Evolutionary conservation across 1,140 invertebrate species (phyloP).

Genomic region (Phymorhynchus buccinoides): DNA sequence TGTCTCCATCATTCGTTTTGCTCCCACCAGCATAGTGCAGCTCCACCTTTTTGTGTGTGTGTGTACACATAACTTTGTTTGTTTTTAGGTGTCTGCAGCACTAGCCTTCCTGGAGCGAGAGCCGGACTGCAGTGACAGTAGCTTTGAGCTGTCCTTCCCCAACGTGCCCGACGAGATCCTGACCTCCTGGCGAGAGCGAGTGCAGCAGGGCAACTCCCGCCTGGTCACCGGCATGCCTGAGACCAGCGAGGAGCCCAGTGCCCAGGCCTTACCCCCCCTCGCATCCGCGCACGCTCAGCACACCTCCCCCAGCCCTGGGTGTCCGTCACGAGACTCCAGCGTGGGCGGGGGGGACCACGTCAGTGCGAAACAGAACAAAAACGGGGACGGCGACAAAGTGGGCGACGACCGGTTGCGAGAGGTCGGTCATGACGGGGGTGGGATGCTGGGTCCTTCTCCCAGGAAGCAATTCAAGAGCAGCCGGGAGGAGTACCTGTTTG

Average conservation of each 20-base stretch:
- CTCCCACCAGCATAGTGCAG: too few species aligned
- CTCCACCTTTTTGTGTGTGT: neutral
- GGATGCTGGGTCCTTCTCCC: neutral
- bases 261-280: neutral
- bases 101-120: conserved; percentile 26
- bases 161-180: conserved; percentile 35
- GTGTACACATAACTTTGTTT: neutral
- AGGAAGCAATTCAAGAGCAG: conserved; percentile 28
- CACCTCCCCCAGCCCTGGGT: conserved; percentile 1
- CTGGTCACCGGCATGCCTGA: neutral
- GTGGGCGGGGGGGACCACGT: neutral
- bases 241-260: neutral
- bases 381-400: neutral
- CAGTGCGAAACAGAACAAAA: neutral
- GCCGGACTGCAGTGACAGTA: conserved; percentile 3
- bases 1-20: too few species aligned
- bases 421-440: neutral
- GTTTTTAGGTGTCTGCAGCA: conserved; percentile 19
- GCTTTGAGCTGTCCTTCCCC: conserved; percentile 30
- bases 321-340: conserved; percentile 20
- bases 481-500: conserved; percentile 41
- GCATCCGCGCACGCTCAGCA: neutral
- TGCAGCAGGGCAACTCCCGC: conserved; percentile 15
- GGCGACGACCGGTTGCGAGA: neutral
- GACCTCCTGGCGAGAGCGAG: conserved; percentile 23